phyloP scores from a whole-genome alignment of 2,113 vertebrate genomes.

The Zootoca vivipara region DNA sequence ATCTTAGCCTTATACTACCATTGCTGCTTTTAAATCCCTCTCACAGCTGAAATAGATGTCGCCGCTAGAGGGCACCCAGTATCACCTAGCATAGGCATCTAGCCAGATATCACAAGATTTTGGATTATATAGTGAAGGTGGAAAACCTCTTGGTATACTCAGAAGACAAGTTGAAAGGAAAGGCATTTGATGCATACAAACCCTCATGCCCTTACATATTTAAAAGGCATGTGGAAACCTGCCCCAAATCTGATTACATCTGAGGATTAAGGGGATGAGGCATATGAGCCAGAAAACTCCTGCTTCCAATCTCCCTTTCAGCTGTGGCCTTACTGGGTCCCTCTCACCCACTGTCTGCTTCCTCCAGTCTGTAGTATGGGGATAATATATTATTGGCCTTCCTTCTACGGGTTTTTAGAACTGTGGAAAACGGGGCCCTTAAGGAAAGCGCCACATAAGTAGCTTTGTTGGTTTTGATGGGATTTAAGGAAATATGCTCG shows the following conservation, averaged over 20 bases:
- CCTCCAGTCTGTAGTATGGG: background rate
- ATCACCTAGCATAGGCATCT: background rate
- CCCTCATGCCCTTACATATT: background rate
- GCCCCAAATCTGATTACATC: background rate
- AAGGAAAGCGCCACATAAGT: background rate
- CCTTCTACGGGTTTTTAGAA: background rate
- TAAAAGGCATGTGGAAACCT: background rate
- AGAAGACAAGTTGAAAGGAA: background rate
- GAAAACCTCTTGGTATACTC: background rate
- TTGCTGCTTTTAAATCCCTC: background rate
- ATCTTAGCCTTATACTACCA: background rate
- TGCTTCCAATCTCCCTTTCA: background rate
- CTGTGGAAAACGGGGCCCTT: background rate
- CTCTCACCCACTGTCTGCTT: background rate
- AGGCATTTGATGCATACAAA: too few relatives aligned
- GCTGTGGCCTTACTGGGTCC: background rate
- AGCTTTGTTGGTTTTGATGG: background rate
- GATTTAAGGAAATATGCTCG: background rate
- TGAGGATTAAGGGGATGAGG: background rate
- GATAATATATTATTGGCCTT: background rate
- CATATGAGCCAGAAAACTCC: background rate
- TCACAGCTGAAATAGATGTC: background rate
- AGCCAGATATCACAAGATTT: background rate
- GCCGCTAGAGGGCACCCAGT: conserved; percentile 28
- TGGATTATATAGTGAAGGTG: background rate